Evolutionary conservation across 2,113 vertebrate species (phyloP).

Genomic region (Glaucidium brasilianum): DNA sequence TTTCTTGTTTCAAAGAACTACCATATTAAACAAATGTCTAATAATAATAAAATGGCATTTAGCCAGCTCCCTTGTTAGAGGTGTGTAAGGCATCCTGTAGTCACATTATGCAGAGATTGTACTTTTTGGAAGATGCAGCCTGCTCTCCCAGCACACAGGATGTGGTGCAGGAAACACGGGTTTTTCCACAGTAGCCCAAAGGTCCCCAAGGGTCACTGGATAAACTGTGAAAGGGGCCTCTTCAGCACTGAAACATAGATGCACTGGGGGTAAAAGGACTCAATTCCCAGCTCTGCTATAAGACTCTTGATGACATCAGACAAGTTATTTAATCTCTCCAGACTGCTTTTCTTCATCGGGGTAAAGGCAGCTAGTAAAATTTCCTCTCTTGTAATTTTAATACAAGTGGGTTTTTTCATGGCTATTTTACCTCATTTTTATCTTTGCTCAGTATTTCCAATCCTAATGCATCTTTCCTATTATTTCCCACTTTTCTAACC

Average conservation of each 20-base stretch:
- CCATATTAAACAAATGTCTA: not conserved
- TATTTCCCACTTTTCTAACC: not conserved
- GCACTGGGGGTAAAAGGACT: not conserved
- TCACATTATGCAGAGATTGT: not conserved
- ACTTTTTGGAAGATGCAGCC: not conserved
- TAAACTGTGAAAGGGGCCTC: not conserved
- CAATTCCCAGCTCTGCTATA: not conserved
- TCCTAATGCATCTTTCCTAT: not conserved
- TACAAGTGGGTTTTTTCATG: not conserved
- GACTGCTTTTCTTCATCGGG: not conserved
- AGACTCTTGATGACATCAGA: not conserved
- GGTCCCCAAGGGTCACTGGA: not conserved
- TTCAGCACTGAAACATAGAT: not conserved
- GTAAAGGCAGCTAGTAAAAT: constrained; percentile 3
- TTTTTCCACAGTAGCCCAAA: not conserved
- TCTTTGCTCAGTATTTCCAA: not conserved
- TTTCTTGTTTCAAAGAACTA: constrained; percentile 18
- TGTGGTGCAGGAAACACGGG: not conserved
- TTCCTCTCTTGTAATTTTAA: not conserved
- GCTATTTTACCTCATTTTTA: not conserved
- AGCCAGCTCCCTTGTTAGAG: not conserved
- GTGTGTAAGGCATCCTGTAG: not conserved
- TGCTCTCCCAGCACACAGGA: not conserved
- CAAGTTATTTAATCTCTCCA: constrained; percentile 1
- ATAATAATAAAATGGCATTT: constrained; percentile 33